Conservation (phyloP, 2,797 vertebrate species). For the Peromyscus aztecus region DNA sequence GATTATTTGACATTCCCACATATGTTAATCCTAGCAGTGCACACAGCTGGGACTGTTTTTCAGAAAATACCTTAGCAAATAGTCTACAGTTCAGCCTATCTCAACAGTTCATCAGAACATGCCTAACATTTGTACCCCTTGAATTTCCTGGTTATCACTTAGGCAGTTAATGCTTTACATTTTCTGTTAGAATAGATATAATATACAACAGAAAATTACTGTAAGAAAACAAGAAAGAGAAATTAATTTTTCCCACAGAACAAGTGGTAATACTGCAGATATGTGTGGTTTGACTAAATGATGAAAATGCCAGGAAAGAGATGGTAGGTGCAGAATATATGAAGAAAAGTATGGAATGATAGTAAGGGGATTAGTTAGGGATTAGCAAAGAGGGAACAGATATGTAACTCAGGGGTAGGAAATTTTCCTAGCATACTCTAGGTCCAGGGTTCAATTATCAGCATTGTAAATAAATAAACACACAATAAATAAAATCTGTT, state of each 20-base stretch:
- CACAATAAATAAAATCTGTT: neutral
- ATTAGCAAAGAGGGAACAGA: neutral
- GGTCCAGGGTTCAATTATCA: neutral
- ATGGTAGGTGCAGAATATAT: neutral
- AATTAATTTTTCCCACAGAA: neutral
- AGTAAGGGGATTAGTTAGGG: constrained; percentile 27
- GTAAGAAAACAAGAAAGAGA: neutral
- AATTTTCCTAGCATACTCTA: neutral
- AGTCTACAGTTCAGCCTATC: neutral
- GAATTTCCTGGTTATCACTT: neutral
- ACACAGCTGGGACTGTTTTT: constrained; percentile 40
- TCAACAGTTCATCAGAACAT: constrained; percentile 58
- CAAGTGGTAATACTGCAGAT: neutral
- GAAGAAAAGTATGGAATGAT: neutral
- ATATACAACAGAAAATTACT: constrained; percentile 7
- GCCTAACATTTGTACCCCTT: constrained; percentile 30
- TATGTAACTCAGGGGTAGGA: neutral
- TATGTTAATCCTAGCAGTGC: constrained; percentile 22
- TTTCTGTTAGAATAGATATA: neutral
- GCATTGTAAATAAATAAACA: neutral
- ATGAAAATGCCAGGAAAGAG: neutral
- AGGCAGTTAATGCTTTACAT: neutral
- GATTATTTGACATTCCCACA: constrained; percentile 42
- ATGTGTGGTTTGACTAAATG: constrained; percentile 13
- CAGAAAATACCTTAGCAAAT: constrained; percentile 47